Evolutionary conservation across 2,888 invertebrate species (phyloP).

Genomic region (Eupelmus urozonus): DNA sequence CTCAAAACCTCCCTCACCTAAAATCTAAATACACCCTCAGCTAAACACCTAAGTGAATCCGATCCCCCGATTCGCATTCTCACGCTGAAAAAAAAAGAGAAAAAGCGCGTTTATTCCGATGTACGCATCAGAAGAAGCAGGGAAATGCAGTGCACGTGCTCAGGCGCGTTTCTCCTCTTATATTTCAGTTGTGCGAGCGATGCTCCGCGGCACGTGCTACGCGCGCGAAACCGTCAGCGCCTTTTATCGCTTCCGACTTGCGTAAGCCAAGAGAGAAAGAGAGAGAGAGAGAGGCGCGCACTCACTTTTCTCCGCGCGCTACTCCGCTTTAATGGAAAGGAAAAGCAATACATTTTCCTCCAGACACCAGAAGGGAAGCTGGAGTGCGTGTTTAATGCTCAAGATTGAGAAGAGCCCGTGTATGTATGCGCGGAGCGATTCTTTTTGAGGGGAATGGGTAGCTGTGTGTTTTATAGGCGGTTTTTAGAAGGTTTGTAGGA

Average conservation of each 20-base stretch:
- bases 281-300: no score
- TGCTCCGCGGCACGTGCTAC: constrained; percentile 57
- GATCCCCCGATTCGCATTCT: no score
- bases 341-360: constrained; percentile 7
- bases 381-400: not conserved
- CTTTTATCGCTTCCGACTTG: constrained; percentile 43
- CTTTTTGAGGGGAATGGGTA: no score
- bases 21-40: no score
- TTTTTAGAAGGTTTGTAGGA: no score
- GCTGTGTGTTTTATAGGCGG: no score
- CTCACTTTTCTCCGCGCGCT: constrained; percentile 1
- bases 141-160: constrained; percentile 43
- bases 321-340: constrained; percentile 3
- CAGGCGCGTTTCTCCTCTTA: constrained; percentile 7
- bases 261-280: constrained; percentile 1
- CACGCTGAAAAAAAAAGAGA: no score
- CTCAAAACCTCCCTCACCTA: no score
- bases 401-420: not conserved
- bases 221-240: constrained; percentile 40
- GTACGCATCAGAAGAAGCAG: not conserved
- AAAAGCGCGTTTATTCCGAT: not conserved
- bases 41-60: no score
- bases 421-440: not conserved
- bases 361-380: not conserved
- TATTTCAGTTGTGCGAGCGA: constrained; percentile 18